phyloP scores from a whole-genome alignment of 2,797 vertebrate genomes.

The Microctenopoma steveboyesi region DNA sequence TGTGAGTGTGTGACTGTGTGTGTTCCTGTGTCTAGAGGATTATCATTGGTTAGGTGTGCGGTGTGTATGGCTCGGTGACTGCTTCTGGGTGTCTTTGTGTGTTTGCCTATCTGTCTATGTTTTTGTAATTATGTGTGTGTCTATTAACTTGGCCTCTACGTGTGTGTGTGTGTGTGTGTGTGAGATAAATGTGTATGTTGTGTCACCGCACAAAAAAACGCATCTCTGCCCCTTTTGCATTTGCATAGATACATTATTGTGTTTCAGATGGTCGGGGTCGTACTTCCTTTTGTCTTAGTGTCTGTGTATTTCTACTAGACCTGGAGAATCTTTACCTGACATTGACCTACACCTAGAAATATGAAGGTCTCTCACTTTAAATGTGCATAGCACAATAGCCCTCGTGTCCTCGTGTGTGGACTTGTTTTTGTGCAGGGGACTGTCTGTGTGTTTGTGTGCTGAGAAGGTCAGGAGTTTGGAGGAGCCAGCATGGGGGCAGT shows the following conservation, averaged over 20 bases:
- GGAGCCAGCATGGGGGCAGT: constrained; percentile 87
- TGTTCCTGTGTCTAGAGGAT: constrained; percentile 81
- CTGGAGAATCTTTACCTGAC: constrained; percentile 25
- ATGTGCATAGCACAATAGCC: constrained; percentile 6
- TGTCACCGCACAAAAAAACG: constrained; percentile 61
- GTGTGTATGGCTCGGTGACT: constrained; percentile 83
- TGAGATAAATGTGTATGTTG: constrained; percentile 72
- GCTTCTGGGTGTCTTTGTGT: constrained; percentile 85
- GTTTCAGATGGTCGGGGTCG: constrained; percentile 56
- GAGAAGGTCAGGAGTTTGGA: constrained; percentile 68
- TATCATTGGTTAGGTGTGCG: constrained; percentile 84
- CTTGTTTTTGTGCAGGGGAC: constrained; percentile 46
- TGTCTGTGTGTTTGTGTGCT: constrained; percentile 51
- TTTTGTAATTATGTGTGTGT: constrained; percentile 86
- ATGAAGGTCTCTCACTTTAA: constrained; percentile 18
- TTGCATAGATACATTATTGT: constrained; percentile 43
- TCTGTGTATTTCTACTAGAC: constrained; percentile 30
- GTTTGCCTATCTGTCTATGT: constrained; percentile 84
- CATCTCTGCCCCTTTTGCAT: constrained; percentile 52
- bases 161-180: constrained; percentile 68
- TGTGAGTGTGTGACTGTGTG: constrained; percentile 68
- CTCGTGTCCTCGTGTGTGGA: constrained; percentile 43
- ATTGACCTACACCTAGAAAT: constrained; percentile 36
- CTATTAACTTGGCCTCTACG: constrained; percentile 78
- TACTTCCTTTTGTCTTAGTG: constrained; percentile 42